A percentile compares a stretch with the other conserved stretches of the same genome.
phyloP scores from a whole-genome alignment of 2,888 invertebrate species.

The Rhingia campestris region DNA sequence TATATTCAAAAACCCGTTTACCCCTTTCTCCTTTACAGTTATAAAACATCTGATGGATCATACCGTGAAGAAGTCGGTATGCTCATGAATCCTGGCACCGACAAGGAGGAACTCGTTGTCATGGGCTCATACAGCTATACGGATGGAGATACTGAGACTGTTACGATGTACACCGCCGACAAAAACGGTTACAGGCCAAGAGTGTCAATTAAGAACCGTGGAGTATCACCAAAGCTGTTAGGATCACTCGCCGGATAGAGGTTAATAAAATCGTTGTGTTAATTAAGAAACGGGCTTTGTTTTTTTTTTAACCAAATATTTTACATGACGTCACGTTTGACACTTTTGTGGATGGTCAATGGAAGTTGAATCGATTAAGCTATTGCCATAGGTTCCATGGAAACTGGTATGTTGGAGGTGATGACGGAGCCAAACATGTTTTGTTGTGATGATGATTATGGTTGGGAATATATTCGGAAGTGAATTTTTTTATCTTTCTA shows the following conservation, averaged over 20 bases:
- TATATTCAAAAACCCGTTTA: too few species aligned
- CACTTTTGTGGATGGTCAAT: too few species aligned
- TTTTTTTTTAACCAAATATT: too few species aligned
- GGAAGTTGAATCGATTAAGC: too few species aligned
- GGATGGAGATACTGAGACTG: slow-evolving; percentile 79
- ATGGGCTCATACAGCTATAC: slow-evolving; percentile 80
- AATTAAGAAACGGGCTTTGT: background rate
- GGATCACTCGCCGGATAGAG: slow-evolving; percentile 64
- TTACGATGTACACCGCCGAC: slow-evolving; percentile 82
- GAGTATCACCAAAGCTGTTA: slow-evolving; percentile 75
- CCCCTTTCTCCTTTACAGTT: slow-evolving; percentile 70
- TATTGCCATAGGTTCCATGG: too few species aligned
- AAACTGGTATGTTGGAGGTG: too few species aligned
- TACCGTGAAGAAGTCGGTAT: slow-evolving; percentile 81
- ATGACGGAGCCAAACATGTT: too few species aligned
- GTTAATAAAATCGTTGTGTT: background rate
- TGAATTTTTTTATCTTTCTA: too few species aligned
- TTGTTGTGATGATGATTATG: too few species aligned
- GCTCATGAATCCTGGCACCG: slow-evolving; percentile 81
- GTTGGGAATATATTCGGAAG: too few species aligned
- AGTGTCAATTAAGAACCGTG: slow-evolving; percentile 80
- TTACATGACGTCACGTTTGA: too few species aligned
- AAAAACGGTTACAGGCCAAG: slow-evolving; percentile 81
- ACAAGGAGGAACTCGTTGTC: slow-evolving; percentile 80
- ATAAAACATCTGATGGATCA: slow-evolving; percentile 80